Evolutionary conservation across 2,113 vertebrate genomes (phyloP).

Genomic region (Sciurus niger): DNA sequence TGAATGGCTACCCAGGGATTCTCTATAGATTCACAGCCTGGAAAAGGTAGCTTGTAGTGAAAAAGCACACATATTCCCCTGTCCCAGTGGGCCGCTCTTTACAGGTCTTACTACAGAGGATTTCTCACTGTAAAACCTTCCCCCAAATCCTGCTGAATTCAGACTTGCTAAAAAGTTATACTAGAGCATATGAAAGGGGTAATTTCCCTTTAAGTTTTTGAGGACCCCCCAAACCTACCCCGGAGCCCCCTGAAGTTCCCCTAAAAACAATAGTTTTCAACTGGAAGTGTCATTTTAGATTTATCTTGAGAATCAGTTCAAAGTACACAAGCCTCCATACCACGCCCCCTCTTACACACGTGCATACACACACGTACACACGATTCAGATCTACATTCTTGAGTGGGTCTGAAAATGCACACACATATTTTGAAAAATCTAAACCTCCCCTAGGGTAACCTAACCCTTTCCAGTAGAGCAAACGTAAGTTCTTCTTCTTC

Average conservation of each 20-base stretch:
- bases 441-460: background rate
- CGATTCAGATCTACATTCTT: background rate
- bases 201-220: background rate
- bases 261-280: background rate
- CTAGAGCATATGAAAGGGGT: background rate
- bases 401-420: background rate
- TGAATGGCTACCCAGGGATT: background rate
- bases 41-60: background rate
- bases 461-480: background rate
- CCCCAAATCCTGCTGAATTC: background rate
- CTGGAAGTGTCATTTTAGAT: background rate
- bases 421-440: background rate
- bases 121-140: background rate
- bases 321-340: background rate
- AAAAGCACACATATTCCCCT: background rate
- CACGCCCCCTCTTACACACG: background rate
- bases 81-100: background rate
- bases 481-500: slow-evolving; percentile 21
- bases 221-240: background rate
- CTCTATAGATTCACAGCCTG: background rate
- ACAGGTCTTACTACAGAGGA: background rate
- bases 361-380: background rate
- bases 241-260: rapidly evolving
- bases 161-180: slow-evolving; percentile 11
- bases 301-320: background rate